phyloP scores from a whole-genome alignment of 2,888 invertebrate genomes.

The Gymnosoma rotundatum region DNA sequence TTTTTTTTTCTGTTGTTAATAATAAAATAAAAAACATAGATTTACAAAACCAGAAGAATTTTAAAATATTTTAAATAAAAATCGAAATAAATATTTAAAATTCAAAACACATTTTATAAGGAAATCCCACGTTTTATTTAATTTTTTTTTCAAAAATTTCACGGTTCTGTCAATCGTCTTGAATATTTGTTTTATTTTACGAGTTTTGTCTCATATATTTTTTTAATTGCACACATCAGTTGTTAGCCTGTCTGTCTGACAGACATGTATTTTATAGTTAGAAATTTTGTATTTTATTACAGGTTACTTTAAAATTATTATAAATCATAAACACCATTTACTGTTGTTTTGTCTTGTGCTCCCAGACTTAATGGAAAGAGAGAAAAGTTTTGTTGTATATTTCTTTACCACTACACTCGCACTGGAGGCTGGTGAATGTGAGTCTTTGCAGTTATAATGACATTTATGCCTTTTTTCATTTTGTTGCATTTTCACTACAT shows the following conservation, averaged over 20 bases:
- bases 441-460: not conserved
- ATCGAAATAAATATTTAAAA: slow-evolving; percentile 30
- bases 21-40: not conserved
- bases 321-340: slow-evolving; percentile 16
- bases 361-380: slow-evolving; percentile 5
- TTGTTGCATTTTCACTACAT: not conserved
- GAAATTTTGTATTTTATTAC: slow-evolving; percentile 11
- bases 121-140: slow-evolving; percentile 71
- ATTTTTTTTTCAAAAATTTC: slow-evolving; percentile 17
- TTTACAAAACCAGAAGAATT: not conserved
- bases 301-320: not conserved
- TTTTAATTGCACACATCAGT: not conserved
- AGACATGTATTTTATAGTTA: not conserved
- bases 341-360: not conserved
- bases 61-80: not conserved
- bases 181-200: slow-evolving; percentile 40
- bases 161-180: not conserved
- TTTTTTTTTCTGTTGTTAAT: no score
- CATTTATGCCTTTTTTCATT: slow-evolving; percentile 17
- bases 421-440: not conserved
- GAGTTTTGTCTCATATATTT: not conserved
- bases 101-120: slow-evolving; percentile 68
- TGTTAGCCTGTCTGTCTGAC: slow-evolving; percentile 1
- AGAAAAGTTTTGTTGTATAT: not conserved
- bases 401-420: not conserved